Percentiles rank a stretch among this genome's conserved stretches.
These are phyloP conservation scores for Axinella damicornis DNA, from an alignment of 37 sponge, comb jelly and placozoan species.

Conservation along the genomic window DNA sequence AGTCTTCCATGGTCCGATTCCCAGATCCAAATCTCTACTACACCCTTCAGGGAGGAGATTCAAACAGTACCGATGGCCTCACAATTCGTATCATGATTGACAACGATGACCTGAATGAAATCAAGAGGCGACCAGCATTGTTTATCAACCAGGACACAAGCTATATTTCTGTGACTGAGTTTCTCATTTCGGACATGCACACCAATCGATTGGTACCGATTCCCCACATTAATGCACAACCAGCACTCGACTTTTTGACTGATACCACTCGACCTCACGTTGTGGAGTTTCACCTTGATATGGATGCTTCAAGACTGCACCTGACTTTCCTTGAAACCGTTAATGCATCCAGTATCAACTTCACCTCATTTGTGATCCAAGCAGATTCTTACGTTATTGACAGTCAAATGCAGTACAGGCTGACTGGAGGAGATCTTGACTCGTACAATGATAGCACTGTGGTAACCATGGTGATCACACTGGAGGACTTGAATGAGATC, in stretches of 20 bases:
- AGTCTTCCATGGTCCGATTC: slow-evolving; percentile 48
- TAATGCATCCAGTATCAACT: slow-evolving; percentile 85
- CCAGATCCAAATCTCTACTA: slow-evolving; percentile 55
- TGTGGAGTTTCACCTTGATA: slow-evolving; percentile 78
- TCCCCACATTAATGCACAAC: slow-evolving; percentile 22
- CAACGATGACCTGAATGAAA: slow-evolving; percentile 81
- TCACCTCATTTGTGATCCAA: slow-evolving; percentile 83
- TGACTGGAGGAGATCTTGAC: slow-evolving; percentile 76
- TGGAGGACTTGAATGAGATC: slow-evolving; percentile 81
- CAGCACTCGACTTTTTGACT: slow-evolving; percentile 29
- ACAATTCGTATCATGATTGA: slow-evolving; percentile 59
- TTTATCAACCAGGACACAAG: slow-evolving; percentile 59
- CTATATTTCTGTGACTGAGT: slow-evolving; percentile 69
- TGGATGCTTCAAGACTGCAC: slow-evolving; percentile 78
- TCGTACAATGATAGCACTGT: slow-evolving; percentile 70
- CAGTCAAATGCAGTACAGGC: slow-evolving; percentile 54
- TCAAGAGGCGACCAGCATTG: slow-evolving; percentile 71
- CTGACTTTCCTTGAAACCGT: slow-evolving; percentile 86
- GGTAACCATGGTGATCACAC: slow-evolving; percentile 66
- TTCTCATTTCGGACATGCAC: slow-evolving; percentile 79
- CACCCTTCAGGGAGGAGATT: slow-evolving; percentile 49
- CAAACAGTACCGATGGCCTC: slow-evolving; percentile 69
- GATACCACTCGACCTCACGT: slow-evolving; percentile 77
- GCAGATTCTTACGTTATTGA: slow-evolving; percentile 60
- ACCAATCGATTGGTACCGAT: slow-evolving; percentile 64